A percentile compares a stretch with the other conserved stretches of the same genome.
Evolutionary conservation across 2,888 invertebrate species (phyloP).

Genomic region (Torymus aiolomorphi): DNA sequence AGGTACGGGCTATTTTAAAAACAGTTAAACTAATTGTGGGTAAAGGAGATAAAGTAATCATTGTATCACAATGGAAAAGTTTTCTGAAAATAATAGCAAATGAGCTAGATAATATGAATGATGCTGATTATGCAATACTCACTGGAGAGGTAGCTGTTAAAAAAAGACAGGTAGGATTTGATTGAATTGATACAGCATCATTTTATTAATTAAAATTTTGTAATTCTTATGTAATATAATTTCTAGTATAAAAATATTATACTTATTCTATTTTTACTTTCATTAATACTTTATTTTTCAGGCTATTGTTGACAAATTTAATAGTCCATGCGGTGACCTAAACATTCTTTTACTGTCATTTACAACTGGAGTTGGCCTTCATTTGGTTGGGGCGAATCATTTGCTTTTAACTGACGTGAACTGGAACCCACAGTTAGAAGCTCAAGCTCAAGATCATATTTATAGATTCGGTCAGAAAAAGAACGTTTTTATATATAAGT

Average conservation of each 20-base stretch:
- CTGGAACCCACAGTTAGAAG: conserved; percentile 98
- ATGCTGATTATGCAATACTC: conserved; percentile 78
- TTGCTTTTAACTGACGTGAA: conserved; percentile 93
- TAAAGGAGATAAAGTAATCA: conserved; percentile 83
- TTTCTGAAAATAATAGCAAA: conserved; percentile 84
- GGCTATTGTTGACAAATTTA: conserved; percentile 68
- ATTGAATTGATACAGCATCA: too few relatives aligned
- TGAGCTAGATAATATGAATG: conserved; percentile 80
- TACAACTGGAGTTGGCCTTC: conserved; percentile 95
- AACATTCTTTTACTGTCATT: conserved; percentile 89
- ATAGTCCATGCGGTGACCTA: conserved; percentile 60
- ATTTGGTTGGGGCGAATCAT: conserved; percentile 94
- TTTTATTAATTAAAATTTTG: not conserved
- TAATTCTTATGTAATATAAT: not conserved
- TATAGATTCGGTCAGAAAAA: conserved; percentile 93
- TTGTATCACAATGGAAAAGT: conserved; percentile 96
- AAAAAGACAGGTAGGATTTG: conserved; percentile 80
- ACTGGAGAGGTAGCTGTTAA: conserved; percentile 86
- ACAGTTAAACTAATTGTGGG: conserved; percentile 76
- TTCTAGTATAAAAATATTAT: not conserved
- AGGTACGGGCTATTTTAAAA: conserved; percentile 80
- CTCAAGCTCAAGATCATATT: conserved; percentile 95
- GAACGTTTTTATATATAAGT: conserved; percentile 90
- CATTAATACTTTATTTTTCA: conserved; percentile 43
- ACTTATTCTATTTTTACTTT: conserved; percentile 26